phyloP scores from a whole-genome alignment of 2,113 vertebrate genomes.

The Pyrgilauda ruficollis region DNA sequence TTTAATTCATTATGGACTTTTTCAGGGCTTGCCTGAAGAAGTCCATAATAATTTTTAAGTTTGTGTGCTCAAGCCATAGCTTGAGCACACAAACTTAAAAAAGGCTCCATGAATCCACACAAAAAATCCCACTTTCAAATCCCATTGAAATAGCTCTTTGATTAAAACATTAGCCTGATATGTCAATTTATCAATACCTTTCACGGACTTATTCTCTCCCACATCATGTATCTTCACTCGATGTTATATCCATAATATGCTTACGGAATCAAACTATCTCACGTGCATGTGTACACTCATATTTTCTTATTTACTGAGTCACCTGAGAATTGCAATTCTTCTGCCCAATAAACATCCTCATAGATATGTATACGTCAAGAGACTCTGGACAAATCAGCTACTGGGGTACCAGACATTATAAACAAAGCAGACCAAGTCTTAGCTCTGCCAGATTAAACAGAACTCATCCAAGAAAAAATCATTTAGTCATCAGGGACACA shows the following conservation, averaged over 20 bases:
- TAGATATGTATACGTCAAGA: background rate
- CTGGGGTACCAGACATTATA: background rate
- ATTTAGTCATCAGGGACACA: background rate
- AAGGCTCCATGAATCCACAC: background rate
- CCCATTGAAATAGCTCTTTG: background rate
- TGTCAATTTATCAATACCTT: background rate
- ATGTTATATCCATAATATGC: background rate
- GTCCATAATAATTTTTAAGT: too few species aligned
- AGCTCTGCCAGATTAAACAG: background rate
- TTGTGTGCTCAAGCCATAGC: background rate
- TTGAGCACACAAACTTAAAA: background rate
- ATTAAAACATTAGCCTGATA: background rate
- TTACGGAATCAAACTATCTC: background rate
- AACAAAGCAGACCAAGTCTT: background rate
- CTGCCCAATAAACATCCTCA: background rate
- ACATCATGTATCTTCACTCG: background rate
- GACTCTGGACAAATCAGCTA: background rate
- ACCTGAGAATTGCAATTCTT: background rate
- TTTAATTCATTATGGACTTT: background rate
- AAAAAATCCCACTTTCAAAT: background rate
- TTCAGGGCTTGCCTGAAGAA: background rate
- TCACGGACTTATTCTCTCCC: background rate
- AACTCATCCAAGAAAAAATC: background rate
- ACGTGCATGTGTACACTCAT: accelerated
- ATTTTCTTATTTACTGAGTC: background rate